phyloP scores from a whole-genome alignment of 2,113 vertebrate genomes.

The Ptyas mucosa region DNA sequence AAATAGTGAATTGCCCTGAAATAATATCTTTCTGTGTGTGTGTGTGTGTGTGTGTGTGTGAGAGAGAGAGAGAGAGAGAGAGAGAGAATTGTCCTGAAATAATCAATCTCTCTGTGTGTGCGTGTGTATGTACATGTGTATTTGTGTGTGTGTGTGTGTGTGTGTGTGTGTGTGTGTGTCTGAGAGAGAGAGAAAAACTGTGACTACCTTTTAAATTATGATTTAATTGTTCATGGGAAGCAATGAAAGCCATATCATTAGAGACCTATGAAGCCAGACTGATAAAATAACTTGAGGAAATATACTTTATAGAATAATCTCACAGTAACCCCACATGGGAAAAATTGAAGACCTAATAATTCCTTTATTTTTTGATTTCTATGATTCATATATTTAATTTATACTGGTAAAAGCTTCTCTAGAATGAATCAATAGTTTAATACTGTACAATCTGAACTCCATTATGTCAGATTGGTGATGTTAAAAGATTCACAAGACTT shows the following conservation, averaged over 20 bases:
- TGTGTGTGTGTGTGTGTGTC: too few species aligned
- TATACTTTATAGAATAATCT: neutral
- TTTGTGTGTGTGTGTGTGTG: neutral
- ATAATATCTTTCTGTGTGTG: neutral
- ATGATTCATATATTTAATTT: slow-evolving; percentile 49
- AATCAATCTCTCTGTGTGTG: neutral
- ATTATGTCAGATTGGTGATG: neutral
- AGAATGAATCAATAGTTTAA: slow-evolving; percentile 41
- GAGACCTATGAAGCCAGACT: slow-evolving; percentile 14
- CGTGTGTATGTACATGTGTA: too few species aligned
- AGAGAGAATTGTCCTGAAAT: slow-evolving; percentile 3
- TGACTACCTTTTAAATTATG: slow-evolving; percentile 3
- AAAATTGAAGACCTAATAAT: slow-evolving; percentile 16
- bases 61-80: neutral
- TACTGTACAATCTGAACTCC: slow-evolving; percentile 8
- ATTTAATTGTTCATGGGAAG: slow-evolving; percentile 15
- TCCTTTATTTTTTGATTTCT: slow-evolving; percentile 25
- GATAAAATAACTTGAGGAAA: slow-evolving; percentile 3
- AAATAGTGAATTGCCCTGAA: slow-evolving; percentile 19
- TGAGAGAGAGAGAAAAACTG: neutral
- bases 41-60: neutral
- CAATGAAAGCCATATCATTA: slow-evolving; percentile 25
- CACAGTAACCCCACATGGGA: slow-evolving; percentile 5
- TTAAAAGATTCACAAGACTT: slow-evolving; percentile 13
- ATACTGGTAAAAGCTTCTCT: slow-evolving; percentile 31